These are phyloP conservation scores for Clanis bilineata DNA, from an alignment of 2,888 invertebrate genomes.

Conservation along the genomic window DNA sequence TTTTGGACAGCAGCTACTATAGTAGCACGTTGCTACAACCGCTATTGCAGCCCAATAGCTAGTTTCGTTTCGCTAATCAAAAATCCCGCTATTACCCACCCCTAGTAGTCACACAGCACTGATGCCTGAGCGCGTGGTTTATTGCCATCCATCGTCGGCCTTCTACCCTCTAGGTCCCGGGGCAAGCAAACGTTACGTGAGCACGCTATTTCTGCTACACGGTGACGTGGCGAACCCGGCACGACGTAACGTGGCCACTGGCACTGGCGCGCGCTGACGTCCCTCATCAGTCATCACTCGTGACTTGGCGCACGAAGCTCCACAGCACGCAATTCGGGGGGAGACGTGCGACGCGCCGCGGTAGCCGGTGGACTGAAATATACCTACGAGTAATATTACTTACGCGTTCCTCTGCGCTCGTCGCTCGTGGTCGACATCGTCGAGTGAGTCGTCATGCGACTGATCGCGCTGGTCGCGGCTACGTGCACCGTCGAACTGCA, in stretches of 20 bases:
- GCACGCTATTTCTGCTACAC: slow-evolving; percentile 43
- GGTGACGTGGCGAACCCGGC: slow-evolving; percentile 33
- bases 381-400: slow-evolving; percentile 42
- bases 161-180: slow-evolving; percentile 1
- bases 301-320: background rate
- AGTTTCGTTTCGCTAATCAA: no score
- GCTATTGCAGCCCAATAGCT: no score
- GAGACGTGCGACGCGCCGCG: background rate
- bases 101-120: no score
- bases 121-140: background rate
- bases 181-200: slow-evolving; percentile 55
- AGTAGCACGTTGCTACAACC: no score
- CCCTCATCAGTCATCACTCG: no score
- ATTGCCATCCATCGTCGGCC: slow-evolving; percentile 18
- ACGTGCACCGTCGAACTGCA: slow-evolving; percentile 55
- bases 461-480: slow-evolving; percentile 37
- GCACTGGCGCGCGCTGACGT: no score
- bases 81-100: no score
- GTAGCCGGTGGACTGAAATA: background rate
- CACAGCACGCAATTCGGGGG: background rate
- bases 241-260: background rate
- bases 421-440: slow-evolving; percentile 57
- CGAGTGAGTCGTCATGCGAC: slow-evolving; percentile 34
- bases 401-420: slow-evolving; percentile 53
- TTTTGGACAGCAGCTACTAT: no score